phyloP scores from a whole-genome alignment of 2,888 invertebrate genomes.

The Atrina japonica region DNA sequence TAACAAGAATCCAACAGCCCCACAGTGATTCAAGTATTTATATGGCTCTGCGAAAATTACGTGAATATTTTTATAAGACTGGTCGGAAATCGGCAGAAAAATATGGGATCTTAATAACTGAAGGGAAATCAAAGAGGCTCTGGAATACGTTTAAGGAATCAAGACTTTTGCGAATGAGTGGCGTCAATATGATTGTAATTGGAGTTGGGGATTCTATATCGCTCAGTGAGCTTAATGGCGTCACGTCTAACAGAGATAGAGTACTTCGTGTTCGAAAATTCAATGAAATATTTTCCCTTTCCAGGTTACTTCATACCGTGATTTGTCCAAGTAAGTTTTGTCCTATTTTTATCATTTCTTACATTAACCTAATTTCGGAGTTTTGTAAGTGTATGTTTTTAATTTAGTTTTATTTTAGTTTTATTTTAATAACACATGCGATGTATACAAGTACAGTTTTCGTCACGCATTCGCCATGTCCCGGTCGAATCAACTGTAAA shows the following conservation, averaged over 20 bases:
- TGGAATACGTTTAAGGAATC: conserved; percentile 18
- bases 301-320: conserved; percentile 9
- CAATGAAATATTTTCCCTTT: conserved; percentile 15
- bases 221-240: conserved; percentile 13
- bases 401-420: too few species aligned
- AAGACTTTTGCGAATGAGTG: conserved; percentile 4
- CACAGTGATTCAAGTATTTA: conserved; percentile 5
- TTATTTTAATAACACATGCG: too few species aligned
- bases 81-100: neutral
- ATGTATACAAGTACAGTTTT: too few species aligned
- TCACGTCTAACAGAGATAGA: conserved; percentile 12
- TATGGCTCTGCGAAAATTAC: conserved; percentile 6
- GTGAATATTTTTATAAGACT: conserved; percentile 3
- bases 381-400: too few species aligned
- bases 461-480: too few species aligned
- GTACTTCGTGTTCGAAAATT: conserved; percentile 14
- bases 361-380: neutral
- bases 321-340: conserved; percentile 25
- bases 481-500: neutral
- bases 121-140: conserved; percentile 8
- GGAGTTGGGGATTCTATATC: conserved; percentile 21
- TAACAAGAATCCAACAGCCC: conserved; percentile 9
- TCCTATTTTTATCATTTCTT: neutral
- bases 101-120: conserved; percentile 17
- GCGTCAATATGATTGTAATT: conserved; percentile 15